A percentile compares a stretch with the other conserved stretches of the same genome.
Evolutionary conservation across 2,113 vertebrate species (phyloP).

Genomic region (Hystrix brachyura): DNA sequence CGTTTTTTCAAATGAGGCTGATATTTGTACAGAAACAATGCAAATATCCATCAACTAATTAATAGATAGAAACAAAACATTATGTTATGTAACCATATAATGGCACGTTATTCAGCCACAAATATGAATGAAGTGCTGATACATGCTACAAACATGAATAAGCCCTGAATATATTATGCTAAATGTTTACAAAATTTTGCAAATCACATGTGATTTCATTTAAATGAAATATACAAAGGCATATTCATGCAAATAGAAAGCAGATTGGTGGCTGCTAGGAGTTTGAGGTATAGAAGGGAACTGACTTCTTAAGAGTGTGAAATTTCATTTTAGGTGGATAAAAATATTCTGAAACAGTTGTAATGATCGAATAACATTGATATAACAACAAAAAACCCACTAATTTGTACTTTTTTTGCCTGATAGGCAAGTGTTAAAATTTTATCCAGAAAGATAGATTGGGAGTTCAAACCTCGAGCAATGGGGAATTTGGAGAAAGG

Average conservation of each 20-base stretch:
- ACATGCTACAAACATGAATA: background rate
- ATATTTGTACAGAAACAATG: background rate
- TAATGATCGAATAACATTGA: background rate
- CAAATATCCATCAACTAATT: background rate
- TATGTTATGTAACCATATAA: background rate
- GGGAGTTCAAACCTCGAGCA: background rate
- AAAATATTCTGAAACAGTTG: background rate
- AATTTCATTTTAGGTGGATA: background rate
- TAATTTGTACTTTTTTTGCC: background rate
- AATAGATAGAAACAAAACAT: background rate
- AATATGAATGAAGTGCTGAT: background rate
- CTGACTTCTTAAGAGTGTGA: background rate
- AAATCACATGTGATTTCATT: background rate
- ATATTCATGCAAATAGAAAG: background rate
- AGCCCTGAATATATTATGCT: background rate
- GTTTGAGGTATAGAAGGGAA: background rate
- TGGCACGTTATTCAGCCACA: background rate
- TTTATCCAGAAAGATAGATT: background rate
- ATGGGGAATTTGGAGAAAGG: background rate
- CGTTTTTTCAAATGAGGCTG: background rate
- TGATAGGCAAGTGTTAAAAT: background rate
- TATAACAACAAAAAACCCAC: background rate
- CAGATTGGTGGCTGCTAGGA: background rate
- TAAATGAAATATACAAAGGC: background rate
- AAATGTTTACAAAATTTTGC: background rate